Evolutionary conservation across 1,140 invertebrate species (phyloP).

Genomic region (Tetragnatha versicolor): DNA sequence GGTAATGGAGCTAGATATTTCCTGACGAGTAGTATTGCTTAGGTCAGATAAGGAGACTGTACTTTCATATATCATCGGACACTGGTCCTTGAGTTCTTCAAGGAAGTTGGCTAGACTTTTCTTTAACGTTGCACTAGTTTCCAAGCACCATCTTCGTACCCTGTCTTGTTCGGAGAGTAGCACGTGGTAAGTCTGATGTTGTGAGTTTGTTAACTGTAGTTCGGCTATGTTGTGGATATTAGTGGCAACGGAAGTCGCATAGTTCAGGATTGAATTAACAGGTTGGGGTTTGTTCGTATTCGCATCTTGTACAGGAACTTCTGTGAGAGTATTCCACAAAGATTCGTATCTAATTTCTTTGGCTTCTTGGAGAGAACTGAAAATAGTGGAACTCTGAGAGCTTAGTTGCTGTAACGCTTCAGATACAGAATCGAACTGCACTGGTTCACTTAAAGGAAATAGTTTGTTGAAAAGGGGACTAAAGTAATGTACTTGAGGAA

Average conservation of each 20-base stretch:
- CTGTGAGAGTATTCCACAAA: conserved; percentile 23
- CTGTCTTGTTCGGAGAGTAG: not conserved
- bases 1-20: not conserved
- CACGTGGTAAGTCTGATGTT: not conserved
- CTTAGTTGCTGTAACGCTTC: conserved; percentile 9
- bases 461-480: conserved; percentile 18
- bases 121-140: not conserved
- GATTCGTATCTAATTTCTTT: conserved; percentile 4
- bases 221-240: conserved; percentile 16
- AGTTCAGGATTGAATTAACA: not conserved
- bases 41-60: not conserved
- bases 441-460: not conserved
- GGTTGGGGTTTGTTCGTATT: not conserved
- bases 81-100: conserved; percentile 18
- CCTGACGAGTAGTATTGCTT: not conserved
- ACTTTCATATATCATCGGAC: conserved; percentile 36
- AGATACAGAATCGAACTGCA: not conserved
- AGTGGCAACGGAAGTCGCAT: not conserved
- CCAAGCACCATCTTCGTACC: not conserved
- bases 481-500: conserved; percentile 28
- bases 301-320: conserved; percentile 42
- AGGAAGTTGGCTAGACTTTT: not conserved
- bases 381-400: not conserved
- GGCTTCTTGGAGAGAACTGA: conserved; percentile 14
- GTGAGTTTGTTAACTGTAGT: not conserved